Conservation (phyloP, 1,140 invertebrate genomes). For the Calliphora vicina region DNA sequence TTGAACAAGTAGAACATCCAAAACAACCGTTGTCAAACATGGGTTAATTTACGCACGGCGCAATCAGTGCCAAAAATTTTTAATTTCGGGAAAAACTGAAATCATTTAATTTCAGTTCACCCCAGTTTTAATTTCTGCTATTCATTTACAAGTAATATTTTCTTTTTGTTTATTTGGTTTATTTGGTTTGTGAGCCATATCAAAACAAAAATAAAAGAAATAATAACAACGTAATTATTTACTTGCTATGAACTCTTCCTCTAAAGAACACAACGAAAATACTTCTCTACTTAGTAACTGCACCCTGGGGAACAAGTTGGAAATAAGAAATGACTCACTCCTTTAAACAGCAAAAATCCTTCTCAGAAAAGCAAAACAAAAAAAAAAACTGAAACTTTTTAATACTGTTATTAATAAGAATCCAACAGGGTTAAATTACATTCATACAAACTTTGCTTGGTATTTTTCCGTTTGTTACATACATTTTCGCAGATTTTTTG, state of each 20-base stretch:
- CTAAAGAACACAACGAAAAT: conserved; percentile 1
- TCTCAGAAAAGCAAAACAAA: background rate
- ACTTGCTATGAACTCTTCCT: background rate
- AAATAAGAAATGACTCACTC: conserved; percentile 1
- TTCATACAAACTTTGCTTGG: background rate
- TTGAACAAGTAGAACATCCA: no score
- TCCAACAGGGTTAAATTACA: conserved; percentile 21
- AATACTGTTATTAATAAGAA: conserved; percentile 32
- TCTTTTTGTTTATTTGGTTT: background rate
- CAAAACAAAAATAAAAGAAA: background rate
- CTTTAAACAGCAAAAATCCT: background rate
- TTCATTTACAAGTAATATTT: background rate
- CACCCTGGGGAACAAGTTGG: conserved; percentile 1
- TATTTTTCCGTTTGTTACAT: background rate
- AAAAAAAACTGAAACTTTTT: conserved; percentile 10
- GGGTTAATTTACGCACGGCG: background rate
- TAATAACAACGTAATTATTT: conserved; percentile 15
- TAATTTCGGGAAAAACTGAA: background rate
- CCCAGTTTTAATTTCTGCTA: background rate
- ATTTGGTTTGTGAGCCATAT: background rate
- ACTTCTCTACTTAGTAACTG: conserved; percentile 8
- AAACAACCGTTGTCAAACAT: background rate
- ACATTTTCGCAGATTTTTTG: background rate
- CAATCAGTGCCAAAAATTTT: background rate
- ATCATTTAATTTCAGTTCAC: conserved; percentile 10